Conservation (phyloP, 92 coral and sea anemone species). For the Zoanthus sociatus region DNA sequence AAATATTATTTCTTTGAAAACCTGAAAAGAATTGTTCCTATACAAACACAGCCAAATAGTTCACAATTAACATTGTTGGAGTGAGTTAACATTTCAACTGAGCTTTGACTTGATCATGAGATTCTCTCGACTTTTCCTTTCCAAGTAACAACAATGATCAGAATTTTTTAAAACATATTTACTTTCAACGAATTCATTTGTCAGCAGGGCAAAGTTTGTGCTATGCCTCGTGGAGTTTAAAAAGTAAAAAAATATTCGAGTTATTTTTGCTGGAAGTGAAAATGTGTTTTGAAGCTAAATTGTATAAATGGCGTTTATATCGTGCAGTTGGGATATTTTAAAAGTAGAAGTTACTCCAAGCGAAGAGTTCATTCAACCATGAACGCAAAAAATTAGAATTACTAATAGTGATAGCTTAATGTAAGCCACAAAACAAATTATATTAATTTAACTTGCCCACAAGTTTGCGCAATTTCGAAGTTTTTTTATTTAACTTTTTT, state of each 20-base stretch:
- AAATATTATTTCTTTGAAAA: too few relatives aligned
- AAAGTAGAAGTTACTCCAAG: background rate
- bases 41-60: too few relatives aligned
- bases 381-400: background rate
- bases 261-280: background rate
- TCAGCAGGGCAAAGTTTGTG: background rate
- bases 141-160: too few relatives aligned
- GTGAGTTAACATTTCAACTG: too few relatives aligned
- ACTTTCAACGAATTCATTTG: background rate
- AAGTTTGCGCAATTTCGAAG: background rate
- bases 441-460: background rate
- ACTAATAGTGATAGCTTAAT: background rate
- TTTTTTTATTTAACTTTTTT: background rate
- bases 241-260: background rate
- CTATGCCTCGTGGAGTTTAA: background rate
- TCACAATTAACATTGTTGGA: too few relatives aligned
- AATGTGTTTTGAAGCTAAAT: background rate
- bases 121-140: too few relatives aligned
- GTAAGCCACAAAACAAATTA: background rate
- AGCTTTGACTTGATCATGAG: too few relatives aligned
- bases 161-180: too few relatives aligned
- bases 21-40: too few relatives aligned
- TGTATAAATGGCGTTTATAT: background rate
- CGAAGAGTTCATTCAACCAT: conserved; percentile 18
- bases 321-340: conserved; percentile 5